Evolutionary conservation across 1,140 invertebrate genomes (phyloP), one percentile per base, ranked within the genome.

Genomic region (Brachystomella parvula): DNA sequence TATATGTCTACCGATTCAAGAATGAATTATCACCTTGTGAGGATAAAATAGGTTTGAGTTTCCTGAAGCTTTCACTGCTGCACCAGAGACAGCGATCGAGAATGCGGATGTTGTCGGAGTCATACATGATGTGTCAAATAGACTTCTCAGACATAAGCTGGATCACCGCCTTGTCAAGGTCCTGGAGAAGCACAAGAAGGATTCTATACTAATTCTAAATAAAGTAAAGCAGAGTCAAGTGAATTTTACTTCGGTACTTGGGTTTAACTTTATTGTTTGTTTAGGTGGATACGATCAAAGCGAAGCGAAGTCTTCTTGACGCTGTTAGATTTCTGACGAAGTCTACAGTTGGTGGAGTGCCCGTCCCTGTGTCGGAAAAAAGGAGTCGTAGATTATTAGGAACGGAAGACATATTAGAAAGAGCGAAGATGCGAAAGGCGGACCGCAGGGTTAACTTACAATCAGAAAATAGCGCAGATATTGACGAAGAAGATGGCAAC

Each of bases 81-180:
- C 89, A 68, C 83, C 86, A 61, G 80, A 84, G 63, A 77, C 80
- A 65, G 84, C 87, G 26, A 76, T 92, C 30, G 76, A 82, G 66
- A 80, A 87, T 75, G 87, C 89, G n/a, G 86, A 95, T 81, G 77
- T 93, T 32, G 82, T 96, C 66, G 88, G 87, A 31, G 86, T 95
- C 0, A 78, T 97, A 29, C 90, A 94, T 75, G 93, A 96, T 81
- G 84, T 86, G 12, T 85, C 85, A 0, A 87, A 89, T 77, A 75
- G 76, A n/a, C 86, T 82, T 76, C 84, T 83, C 0, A 83, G 85
- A 64, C 79, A 86, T 49, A 79, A 74, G 47, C 77, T 96, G 9
- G 84, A 89, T 78, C 73, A 79, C 2, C 85, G 87, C 78, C 79
- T 94, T 0, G 71, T 92, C 0, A 77, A 84, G 33, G 78, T 91